Evolutionary conservation across 2,797 vertebrate species (phyloP).

Genomic region (Furcifer pardalis): DNA sequence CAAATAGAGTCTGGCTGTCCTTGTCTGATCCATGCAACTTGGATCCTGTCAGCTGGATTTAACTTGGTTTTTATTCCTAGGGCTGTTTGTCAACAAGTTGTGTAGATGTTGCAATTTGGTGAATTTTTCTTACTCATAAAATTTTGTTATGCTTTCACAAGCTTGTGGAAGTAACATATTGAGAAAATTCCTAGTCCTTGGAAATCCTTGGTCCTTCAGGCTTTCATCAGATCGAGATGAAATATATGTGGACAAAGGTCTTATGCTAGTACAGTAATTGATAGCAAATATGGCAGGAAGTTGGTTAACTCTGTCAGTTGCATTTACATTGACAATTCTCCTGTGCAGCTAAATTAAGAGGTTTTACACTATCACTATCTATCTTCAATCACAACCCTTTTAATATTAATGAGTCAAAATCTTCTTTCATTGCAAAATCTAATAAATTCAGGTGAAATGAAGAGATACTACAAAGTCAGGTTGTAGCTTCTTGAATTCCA

Average conservation of each 20-base stretch:
- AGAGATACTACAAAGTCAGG: slow-evolving; percentile 37
- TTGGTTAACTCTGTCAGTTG: slow-evolving; percentile 28
- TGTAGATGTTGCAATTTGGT: background rate
- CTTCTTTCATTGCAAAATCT: slow-evolving; percentile 8
- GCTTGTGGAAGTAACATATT: background rate
- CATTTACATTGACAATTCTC: slow-evolving; percentile 52
- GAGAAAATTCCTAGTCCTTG: slow-evolving; percentile 65
- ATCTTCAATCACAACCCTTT: slow-evolving; percentile 47
- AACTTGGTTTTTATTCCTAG: background rate
- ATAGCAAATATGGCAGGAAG: slow-evolving; percentile 23
- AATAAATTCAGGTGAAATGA: slow-evolving; percentile 35
- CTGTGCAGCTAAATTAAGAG: slow-evolving; percentile 28
- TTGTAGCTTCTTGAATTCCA: slow-evolving; percentile 45
- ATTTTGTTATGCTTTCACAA: background rate
- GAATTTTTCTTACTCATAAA: background rate
- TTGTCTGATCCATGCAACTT: background rate
- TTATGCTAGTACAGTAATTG: background rate
- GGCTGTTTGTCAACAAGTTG: background rate
- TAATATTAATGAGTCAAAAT: slow-evolving; percentile 39
- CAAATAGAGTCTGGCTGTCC: background rate
- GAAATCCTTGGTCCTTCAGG: slow-evolving; percentile 42
- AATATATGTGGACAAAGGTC: slow-evolving; percentile 36
- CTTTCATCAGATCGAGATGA: slow-evolving; percentile 54
- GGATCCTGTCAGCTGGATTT: background rate
- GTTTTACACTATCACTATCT: slow-evolving; percentile 56